Conservation (phyloP, 2,888 invertebrate species). For the Diadegma fenestrale region DNA sequence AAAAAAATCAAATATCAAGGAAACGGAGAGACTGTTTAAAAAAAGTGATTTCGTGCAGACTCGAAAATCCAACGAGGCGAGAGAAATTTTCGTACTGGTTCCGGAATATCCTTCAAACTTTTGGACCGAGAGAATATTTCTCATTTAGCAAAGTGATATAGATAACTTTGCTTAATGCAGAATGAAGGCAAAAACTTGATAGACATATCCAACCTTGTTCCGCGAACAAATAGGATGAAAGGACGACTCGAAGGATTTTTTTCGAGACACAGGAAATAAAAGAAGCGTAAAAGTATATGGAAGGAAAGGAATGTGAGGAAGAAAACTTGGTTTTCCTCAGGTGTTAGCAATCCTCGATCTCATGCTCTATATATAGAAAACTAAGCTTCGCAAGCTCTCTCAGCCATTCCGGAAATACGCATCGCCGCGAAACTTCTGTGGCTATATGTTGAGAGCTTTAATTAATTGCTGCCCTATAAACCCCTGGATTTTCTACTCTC, state of each 20-base stretch:
- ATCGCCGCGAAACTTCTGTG: slow-evolving; percentile 57
- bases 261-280: background rate
- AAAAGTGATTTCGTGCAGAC: background rate
- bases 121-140: slow-evolving; percentile 70
- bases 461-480: slow-evolving; percentile 66
- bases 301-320: slow-evolving; percentile 45
- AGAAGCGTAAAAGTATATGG: slow-evolving; percentile 32
- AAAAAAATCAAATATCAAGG: too few relatives aligned
- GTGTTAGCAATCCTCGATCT: slow-evolving; percentile 40
- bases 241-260: slow-evolving; percentile 66
- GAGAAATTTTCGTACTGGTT: background rate
- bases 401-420: slow-evolving; percentile 53
- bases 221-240: slow-evolving; percentile 61
- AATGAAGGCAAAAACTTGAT: slow-evolving; percentile 79
- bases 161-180: slow-evolving; percentile 81
- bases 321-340: slow-evolving; percentile 42
- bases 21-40: background rate
- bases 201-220: slow-evolving; percentile 66
- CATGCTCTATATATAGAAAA: slow-evolving; percentile 27
- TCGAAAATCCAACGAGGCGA: background rate
- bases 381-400: slow-evolving; percentile 27
- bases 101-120: background rate
- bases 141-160: slow-evolving; percentile 82
- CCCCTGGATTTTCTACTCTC: slow-evolving; percentile 57
- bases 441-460: slow-evolving; percentile 58